phyloP scores from a whole-genome alignment of 2,113 vertebrate genomes.

The Panthera tigris region DNA sequence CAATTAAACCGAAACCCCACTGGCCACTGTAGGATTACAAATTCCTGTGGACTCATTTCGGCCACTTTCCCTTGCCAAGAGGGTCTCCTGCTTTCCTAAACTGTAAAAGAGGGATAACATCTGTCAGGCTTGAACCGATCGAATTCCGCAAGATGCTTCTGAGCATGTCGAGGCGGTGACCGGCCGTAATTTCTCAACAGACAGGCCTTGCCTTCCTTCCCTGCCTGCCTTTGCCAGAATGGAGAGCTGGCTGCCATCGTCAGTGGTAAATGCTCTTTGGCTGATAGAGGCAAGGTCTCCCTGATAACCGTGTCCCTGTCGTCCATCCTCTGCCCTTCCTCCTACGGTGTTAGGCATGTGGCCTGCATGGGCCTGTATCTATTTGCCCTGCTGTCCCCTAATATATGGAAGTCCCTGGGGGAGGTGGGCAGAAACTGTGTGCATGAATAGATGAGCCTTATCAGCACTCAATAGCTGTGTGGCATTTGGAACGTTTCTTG shows the following conservation, averaged over 20 bases:
- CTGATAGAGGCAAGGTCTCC: background rate
- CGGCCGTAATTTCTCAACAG: background rate
- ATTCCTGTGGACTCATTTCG: background rate
- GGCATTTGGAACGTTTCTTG: background rate
- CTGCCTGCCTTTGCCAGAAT: background rate
- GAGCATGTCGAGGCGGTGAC: background rate
- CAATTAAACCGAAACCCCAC: background rate
- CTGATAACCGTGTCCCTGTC: rapidly evolving
- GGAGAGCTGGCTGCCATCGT: background rate
- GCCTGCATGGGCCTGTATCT: rapidly evolving
- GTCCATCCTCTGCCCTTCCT: background rate
- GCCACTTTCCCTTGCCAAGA: background rate
- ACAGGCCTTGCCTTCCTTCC: background rate
- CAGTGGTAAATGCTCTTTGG: background rate
- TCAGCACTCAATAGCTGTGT: background rate
- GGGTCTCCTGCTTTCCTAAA: background rate
- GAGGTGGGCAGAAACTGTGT: background rate
- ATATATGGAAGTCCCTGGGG: background rate
- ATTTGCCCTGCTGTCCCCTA: background rate
- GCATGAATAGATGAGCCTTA: background rate
- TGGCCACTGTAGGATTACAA: background rate
- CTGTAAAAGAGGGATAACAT: background rate
- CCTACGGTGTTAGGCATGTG: background rate
- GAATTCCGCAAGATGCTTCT: background rate
- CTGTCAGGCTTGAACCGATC: background rate